phyloP scores from a whole-genome alignment of 2,888 invertebrate species.

The Melieria omissa region DNA sequence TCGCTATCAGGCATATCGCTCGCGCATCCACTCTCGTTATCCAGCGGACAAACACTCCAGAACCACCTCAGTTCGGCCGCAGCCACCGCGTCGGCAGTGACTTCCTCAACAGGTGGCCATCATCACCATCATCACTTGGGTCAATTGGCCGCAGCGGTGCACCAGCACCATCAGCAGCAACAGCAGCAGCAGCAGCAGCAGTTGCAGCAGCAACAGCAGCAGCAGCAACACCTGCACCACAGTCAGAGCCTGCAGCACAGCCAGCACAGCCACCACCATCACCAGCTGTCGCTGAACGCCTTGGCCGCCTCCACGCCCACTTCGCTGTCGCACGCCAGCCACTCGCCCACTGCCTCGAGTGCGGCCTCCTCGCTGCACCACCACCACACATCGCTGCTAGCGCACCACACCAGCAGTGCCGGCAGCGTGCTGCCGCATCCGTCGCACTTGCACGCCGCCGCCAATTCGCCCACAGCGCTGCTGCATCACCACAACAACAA shows the following conservation, averaged over 20 bases:
- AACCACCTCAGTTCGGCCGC: slow-evolving; percentile 60
- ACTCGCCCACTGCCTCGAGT: slow-evolving; percentile 28
- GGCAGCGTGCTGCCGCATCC: slow-evolving; percentile 25
- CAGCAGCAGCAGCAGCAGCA: slow-evolving; percentile 38
- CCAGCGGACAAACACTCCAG: slow-evolving; percentile 58
- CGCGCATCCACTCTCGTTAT: slow-evolving; percentile 64
- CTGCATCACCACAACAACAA: slow-evolving; percentile 44
- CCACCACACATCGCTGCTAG: slow-evolving; percentile 31
- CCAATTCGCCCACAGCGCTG: slow-evolving; percentile 33
- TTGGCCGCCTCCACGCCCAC: slow-evolving; percentile 43
- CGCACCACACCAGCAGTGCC: background rate
- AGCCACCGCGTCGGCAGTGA: slow-evolving; percentile 51
- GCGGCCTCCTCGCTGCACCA: slow-evolving; percentile 36
- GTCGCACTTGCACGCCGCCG: slow-evolving; percentile 22
- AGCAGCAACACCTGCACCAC: slow-evolving; percentile 35
- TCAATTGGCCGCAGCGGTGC: slow-evolving; percentile 55
- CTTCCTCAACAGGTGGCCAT: slow-evolving; percentile 49
- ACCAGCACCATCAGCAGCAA: slow-evolving; percentile 44
- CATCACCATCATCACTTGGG: slow-evolving; percentile 52
- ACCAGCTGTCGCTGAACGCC: slow-evolving; percentile 61
- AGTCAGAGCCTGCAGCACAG: slow-evolving; percentile 40
- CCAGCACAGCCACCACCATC: slow-evolving; percentile 47
- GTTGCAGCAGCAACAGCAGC: slow-evolving; percentile 45
- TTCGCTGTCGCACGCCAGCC: slow-evolving; percentile 45
- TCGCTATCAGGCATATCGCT: slow-evolving; percentile 67